Conservation (phyloP, 2,888 invertebrate genomes). For the Thymelicus sylvestris region DNA sequence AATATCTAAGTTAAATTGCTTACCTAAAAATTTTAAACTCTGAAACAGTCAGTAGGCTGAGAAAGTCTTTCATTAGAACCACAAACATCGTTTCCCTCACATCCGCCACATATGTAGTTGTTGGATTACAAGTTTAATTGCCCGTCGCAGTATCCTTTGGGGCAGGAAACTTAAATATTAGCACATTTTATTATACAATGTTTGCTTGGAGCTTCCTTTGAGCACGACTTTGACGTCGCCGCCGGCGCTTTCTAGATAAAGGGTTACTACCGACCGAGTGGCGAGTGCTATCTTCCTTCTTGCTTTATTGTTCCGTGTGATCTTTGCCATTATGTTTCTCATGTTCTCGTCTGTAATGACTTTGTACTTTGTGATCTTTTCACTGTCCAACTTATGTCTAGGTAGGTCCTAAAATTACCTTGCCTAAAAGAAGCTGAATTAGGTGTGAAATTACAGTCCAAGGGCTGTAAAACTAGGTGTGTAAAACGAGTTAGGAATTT, state of each 20-base stretch:
- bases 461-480: no score
- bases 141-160: slow-evolving; percentile 57
- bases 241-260: slow-evolving; percentile 61
- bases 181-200: slow-evolving; percentile 70
- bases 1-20: no score
- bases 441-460: neutral
- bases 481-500: no score
- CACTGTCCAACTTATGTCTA: neutral
- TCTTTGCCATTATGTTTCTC: slow-evolving; percentile 31
- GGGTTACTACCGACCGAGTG: slow-evolving; percentile 47
- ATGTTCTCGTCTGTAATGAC: slow-evolving; percentile 35
- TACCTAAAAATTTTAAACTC: no score
- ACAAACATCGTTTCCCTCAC: slow-evolving; percentile 29
- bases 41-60: neutral
- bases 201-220: slow-evolving; percentile 69
- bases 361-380: slow-evolving; percentile 32
- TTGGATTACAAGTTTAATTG: slow-evolving; percentile 53
- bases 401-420: slow-evolving; percentile 2
- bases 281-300: slow-evolving; percentile 36
- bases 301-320: slow-evolving; percentile 37
- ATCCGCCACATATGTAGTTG: slow-evolving; percentile 39
- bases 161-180: slow-evolving; percentile 74
- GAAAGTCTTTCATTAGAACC: neutral
- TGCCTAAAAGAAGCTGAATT: neutral
- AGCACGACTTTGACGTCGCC: slow-evolving; percentile 57